Percentiles rank a stretch among this genome's conserved stretches.
Conservation (phyloP, 2,797 vertebrate genomes). For the Galago senegalensis region DNA sequence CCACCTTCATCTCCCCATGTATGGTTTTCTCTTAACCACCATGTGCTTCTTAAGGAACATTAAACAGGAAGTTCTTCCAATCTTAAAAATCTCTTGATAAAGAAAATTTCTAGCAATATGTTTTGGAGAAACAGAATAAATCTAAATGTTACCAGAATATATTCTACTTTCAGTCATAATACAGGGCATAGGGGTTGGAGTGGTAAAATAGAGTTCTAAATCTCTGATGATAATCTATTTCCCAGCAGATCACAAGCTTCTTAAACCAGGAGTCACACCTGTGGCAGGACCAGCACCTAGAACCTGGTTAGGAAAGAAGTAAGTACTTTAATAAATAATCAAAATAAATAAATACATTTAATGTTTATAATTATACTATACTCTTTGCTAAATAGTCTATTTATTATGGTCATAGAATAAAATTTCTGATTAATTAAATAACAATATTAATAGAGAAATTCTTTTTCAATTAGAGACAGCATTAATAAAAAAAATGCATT, state of each 20-base stretch:
- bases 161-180: slow-evolving; percentile 19
- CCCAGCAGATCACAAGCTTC: not conserved
- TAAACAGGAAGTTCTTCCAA: not conserved
- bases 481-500: not conserved
- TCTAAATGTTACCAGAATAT: not conserved
- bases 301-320: not conserved
- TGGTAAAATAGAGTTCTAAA: not conserved
- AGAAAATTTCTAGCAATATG: not conserved
- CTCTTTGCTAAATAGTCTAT: slow-evolving; percentile 41
- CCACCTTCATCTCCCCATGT: not conserved
- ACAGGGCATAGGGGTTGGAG: not conserved
- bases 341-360: slow-evolving; percentile 15
- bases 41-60: slow-evolving; percentile 24
- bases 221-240: not conserved
- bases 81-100: slow-evolving; percentile 20
- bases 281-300: not conserved
- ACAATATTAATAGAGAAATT: not conserved
- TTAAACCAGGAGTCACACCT: not conserved
- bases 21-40: not conserved
- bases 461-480: not conserved
- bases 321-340: not conserved
- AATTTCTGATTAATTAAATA: slow-evolving; percentile 37
- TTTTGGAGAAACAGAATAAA: slow-evolving; percentile 1
- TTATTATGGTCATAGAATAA: not conserved
- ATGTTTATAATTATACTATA: not conserved